Evolutionary conservation across 2,888 invertebrate genomes (phyloP).

Genomic region (Deladenus siricidicola): DNA sequence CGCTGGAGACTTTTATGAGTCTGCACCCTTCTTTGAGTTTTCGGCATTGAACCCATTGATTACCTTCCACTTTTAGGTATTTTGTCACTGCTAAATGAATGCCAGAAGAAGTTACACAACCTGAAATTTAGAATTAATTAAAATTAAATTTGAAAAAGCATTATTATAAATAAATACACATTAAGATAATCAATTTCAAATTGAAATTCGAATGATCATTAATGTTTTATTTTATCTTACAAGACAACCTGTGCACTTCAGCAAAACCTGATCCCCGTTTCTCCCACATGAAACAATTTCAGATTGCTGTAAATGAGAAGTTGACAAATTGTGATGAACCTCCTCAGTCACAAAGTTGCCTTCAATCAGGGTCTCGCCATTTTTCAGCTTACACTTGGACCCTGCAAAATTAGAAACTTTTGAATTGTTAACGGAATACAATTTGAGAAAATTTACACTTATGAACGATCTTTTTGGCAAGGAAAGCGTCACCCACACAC

Average conservation of each 20-base stretch:
- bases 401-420: conserved; percentile 17
- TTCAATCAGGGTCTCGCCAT: conserved; percentile 28
- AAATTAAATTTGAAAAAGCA: too few relatives aligned
- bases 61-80: conserved; percentile 26
- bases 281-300: conserved; percentile 32
- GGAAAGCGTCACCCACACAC: conserved; percentile 26
- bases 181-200: too few relatives aligned
- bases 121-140: conserved; percentile 1
- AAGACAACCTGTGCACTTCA: conserved; percentile 28
- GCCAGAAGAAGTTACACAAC: conserved; percentile 25
- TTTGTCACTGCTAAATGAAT: conserved; percentile 26
- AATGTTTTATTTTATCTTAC: too few relatives aligned
- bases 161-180: too few relatives aligned
- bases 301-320: conserved; percentile 21
- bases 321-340: conserved; percentile 6
- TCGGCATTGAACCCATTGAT: conserved; percentile 33
- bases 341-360: conserved; percentile 25
- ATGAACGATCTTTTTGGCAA: conserved; percentile 32
- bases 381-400: conserved; percentile 24
- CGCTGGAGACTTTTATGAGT: conserved; percentile 32
- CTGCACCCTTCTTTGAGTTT: conserved; percentile 29
- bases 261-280: conserved; percentile 18
- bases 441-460: conserved; percentile 22
- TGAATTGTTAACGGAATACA: neutral
- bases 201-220: too few relatives aligned